Percentiles rank a stretch among this genome's conserved stretches.
These are phyloP conservation scores for Centropus bengalensis DNA, from an alignment of 2,113 vertebrate species.

Conservation along the genomic window DNA sequence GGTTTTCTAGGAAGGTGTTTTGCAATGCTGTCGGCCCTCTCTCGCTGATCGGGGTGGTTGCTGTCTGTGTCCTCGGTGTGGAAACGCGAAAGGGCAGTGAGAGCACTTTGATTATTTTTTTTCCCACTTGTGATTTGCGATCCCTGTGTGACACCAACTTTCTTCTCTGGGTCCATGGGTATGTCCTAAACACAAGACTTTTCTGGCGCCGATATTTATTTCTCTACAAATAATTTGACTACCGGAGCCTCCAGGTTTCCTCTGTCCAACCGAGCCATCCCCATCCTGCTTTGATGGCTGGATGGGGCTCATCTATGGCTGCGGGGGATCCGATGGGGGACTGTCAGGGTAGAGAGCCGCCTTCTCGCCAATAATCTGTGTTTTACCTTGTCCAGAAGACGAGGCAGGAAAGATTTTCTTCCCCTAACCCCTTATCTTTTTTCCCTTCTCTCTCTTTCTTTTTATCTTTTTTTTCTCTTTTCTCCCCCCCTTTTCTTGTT, in stretches of 20 bases:
- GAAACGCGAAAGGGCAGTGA: not conserved
- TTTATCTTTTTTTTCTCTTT: accelerated
- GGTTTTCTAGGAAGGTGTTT: not conserved
- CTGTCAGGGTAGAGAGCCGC: not conserved
- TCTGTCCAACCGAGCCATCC: accelerated
- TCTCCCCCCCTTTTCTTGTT: not conserved
- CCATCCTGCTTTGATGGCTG: not conserved
- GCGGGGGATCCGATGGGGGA: no score
- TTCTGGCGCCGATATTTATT: not conserved
- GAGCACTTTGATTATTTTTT: not conserved
- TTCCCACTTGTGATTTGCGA: not conserved
- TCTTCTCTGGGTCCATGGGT: not conserved
- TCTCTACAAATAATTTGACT: not conserved
- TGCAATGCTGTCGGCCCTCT: not conserved
- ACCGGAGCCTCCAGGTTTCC: not conserved
- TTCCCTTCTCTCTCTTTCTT: not conserved
- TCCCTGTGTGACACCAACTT: not conserved
- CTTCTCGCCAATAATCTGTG: not conserved
- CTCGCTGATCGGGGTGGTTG: not conserved
- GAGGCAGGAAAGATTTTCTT: not conserved
- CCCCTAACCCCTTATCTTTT: no score
- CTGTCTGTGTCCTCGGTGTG: accelerated
- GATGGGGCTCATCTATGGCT: not conserved
- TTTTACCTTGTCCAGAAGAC: not conserved
- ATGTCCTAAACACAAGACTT: not conserved